These are phyloP conservation scores for Catalaphyllia jardinei DNA, from an alignment of 64 coral and sea anemone genomes.

Conservation along the genomic window DNA sequence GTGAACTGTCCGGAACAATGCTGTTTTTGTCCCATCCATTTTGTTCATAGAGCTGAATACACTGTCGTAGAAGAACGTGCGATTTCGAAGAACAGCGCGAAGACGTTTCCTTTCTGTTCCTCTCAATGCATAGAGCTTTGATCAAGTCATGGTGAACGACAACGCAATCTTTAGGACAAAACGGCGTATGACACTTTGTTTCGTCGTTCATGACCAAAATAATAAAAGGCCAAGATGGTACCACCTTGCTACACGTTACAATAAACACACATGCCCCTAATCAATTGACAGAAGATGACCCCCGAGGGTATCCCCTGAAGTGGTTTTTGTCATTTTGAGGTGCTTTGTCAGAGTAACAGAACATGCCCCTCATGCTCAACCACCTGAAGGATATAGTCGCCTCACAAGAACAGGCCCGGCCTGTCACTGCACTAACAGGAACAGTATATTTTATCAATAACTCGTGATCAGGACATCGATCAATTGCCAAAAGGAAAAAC, in stretches of 20 bases:
- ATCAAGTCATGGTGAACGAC: conserved; percentile 67
- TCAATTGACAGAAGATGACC: background rate
- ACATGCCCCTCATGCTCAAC: background rate
- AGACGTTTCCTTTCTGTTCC: conserved; percentile 54
- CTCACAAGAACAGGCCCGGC: too few species aligned
- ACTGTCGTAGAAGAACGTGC: conserved; percentile 72
- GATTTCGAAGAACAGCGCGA: conserved; percentile 54
- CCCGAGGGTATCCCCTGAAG: background rate
- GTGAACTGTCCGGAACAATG: conserved; percentile 52
- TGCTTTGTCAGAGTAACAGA: background rate
- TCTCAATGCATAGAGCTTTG: conserved; percentile 74
- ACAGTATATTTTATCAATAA: too few species aligned
- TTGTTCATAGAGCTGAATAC: conserved; percentile 51
- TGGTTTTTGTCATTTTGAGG: background rate
- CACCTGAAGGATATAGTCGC: too few species aligned
- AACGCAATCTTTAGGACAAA: conserved; percentile 58
- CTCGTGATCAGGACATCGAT: too few species aligned
- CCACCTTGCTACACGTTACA: background rate
- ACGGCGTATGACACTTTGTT: conserved; percentile 63
- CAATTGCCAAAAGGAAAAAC: too few species aligned
- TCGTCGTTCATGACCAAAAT: conserved; percentile 27
- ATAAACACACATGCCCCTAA: background rate
- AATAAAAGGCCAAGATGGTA: background rate
- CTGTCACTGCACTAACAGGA: too few species aligned
- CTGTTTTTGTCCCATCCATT: conserved; percentile 79